Evolutionary conservation across 2,888 invertebrate genomes (phyloP).

Genomic region (Eristalis intricaria): DNA sequence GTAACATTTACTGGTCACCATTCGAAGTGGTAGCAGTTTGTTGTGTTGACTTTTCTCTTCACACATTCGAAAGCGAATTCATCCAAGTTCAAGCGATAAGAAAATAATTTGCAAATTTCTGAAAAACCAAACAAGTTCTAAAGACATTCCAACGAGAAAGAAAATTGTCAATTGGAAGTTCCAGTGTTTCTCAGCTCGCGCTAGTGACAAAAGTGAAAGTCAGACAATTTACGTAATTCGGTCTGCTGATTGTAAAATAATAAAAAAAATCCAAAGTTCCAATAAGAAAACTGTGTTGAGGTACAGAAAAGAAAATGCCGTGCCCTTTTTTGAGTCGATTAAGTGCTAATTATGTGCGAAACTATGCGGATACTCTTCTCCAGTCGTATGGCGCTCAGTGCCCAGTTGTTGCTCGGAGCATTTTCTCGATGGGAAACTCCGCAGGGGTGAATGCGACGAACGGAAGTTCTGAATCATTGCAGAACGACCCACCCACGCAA

Average conservation of each 20-base stretch:
- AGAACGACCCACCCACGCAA: conserved; percentile 74
- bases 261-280: not conserved
- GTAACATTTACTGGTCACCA: conserved; percentile 71
- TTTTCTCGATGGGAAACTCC: conserved; percentile 93
- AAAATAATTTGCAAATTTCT: not conserved
- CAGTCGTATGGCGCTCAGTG: conserved; percentile 92
- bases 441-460: conserved; percentile 75
- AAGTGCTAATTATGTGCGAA: conserved; percentile 90
- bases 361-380: conserved; percentile 89
- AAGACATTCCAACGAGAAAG: conserved; percentile 27
- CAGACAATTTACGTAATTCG: conserved; percentile 63
- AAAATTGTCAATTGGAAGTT: not conserved
- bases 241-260: conserved; percentile 17
- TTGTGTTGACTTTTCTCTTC: not conserved
- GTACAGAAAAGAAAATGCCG: conserved; percentile 86
- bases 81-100: not conserved
- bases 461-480: conserved; percentile 4
- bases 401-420: conserved; percentile 93
- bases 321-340: conserved; percentile 93
- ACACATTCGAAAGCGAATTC: not conserved
- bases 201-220: conserved; percentile 60
- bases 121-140: not conserved
- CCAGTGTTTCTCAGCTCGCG: not conserved
- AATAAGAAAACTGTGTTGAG: not conserved
- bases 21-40: conserved; percentile 70